Evolutionary conservation across 1,140 invertebrate species (phyloP).

Genomic region (Lamellibrachia luymesi): DNA sequence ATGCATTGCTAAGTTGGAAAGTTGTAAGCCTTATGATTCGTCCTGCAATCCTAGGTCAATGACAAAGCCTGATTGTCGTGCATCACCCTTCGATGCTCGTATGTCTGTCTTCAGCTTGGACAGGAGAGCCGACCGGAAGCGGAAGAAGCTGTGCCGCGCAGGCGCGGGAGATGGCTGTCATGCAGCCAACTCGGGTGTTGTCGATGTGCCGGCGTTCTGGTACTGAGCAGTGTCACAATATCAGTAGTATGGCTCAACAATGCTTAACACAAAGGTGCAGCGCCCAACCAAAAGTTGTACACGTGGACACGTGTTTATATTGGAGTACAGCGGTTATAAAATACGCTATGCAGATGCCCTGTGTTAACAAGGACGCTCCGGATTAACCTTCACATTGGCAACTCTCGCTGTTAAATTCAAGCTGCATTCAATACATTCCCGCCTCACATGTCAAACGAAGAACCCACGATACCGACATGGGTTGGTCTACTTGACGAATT

Average conservation of each 20-base stretch:
- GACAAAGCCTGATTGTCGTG: not conserved
- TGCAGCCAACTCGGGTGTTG: not conserved
- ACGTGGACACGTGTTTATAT: not conserved
- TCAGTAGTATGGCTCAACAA: not conserved
- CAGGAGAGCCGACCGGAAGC: not conserved
- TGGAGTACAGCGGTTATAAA: not conserved
- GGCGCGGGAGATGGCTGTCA: not conserved
- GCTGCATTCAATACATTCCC: too few relatives aligned
- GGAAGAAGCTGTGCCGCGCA: not conserved
- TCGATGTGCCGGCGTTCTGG: not conserved
- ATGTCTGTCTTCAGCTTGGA: not conserved
- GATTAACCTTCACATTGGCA: too few relatives aligned
- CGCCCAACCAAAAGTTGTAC: too few relatives aligned
- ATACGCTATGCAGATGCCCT: not conserved
- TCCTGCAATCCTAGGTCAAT: not conserved
- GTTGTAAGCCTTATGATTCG: too few relatives aligned
- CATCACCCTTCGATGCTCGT: not conserved
- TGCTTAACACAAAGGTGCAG: not conserved
- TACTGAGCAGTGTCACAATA: not conserved
- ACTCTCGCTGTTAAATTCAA: too few relatives aligned
- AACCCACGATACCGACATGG: too few relatives aligned
- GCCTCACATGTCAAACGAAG: not conserved
- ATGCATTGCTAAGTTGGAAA: too few relatives aligned
- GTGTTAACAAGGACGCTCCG: too few relatives aligned
- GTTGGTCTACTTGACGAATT: too few relatives aligned